Base-by-base conservation (phyloP, 2,113 vertebrate species). In the Lipophrys pholis region DNA sequence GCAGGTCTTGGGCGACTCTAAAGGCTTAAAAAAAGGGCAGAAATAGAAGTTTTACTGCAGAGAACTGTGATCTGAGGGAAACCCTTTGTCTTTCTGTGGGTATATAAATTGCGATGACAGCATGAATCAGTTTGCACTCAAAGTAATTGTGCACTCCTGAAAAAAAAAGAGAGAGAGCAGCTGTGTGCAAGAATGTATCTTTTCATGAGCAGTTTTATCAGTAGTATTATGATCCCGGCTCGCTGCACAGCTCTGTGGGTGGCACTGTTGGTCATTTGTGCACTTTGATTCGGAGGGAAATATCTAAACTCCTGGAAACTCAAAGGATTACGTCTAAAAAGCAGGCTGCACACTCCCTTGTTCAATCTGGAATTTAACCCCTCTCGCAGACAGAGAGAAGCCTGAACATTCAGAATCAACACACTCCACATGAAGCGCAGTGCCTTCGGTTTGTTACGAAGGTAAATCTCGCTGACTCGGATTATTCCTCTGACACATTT, bases 101-200 rank as follows among this genome's bases (percentile, higher is more conserved):
- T 62, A 41, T 53, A n/a, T 69, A 61, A 45, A 9, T 51, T 41
- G 41, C 41, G 52, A 78, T 70, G 65, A 73, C 49, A 68, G 43
- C 14, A 59, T 50, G 0, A 69, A 40, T 70, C 42, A 58, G 40
- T 61, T 10, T 6, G 3, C 8, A 62, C 35, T 46, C 42, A 65
- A 73, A 62, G 46, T 8, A 50, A 12, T 63, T 52, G 39, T 49
- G 51, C 76, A 75, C 53, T 35, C 42, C 49, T 16, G 53, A 50
- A 65, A 65, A 8, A 49, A 35, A 30, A 4, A 30, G 21, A 30
- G 21, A 30, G 21, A 15, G 21, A 60, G 59, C 10, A 35, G 16
- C 59, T 53, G 30, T 15, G 10, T 48, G 35, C 11, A 12, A 14
- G 4, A 45, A 45, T 12, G 11, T 45, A 8, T 61, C 7, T 42